Evolutionary conservation across 2,888 invertebrate genomes (phyloP).

Genomic region (Chrysotoxum bicinctum): DNA sequence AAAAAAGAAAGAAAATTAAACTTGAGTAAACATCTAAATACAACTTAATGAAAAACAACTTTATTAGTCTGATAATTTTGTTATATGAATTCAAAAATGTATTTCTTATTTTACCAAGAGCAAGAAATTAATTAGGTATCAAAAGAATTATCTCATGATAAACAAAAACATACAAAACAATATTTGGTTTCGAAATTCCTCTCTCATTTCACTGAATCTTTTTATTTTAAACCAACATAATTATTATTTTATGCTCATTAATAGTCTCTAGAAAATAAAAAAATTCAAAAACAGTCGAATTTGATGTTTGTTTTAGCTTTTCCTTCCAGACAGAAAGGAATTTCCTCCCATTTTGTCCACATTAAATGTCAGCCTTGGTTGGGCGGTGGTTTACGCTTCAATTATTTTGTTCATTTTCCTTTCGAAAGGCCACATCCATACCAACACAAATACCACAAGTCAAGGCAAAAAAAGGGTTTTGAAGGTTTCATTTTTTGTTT

Average conservation of each 20-base stretch:
- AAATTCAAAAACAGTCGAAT: neutral
- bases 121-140: neutral
- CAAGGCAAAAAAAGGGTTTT: constrained; percentile 27
- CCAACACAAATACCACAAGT: constrained; percentile 18
- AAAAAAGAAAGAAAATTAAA: neutral
- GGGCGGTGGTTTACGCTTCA: constrained; percentile 31
- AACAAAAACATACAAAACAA: neutral
- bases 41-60: neutral
- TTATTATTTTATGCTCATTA: constrained; percentile 9
- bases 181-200: neutral
- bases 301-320: neutral
- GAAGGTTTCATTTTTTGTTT: constrained; percentile 23
- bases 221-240: neutral
- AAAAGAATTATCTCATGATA: neutral
- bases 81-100: neutral
- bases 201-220: neutral
- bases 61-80: neutral
- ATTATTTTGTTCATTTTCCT: constrained; percentile 36
- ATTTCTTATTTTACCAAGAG: too few relatives aligned
- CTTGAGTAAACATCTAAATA: neutral
- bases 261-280: neutral
- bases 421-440: neutral
- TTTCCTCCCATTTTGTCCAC: neutral
- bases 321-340: neutral
- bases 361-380: constrained; percentile 28